Evolutionary conservation across 2,888 invertebrate genomes (phyloP).

Genomic region (Scaptomyza caliginosa): DNA sequence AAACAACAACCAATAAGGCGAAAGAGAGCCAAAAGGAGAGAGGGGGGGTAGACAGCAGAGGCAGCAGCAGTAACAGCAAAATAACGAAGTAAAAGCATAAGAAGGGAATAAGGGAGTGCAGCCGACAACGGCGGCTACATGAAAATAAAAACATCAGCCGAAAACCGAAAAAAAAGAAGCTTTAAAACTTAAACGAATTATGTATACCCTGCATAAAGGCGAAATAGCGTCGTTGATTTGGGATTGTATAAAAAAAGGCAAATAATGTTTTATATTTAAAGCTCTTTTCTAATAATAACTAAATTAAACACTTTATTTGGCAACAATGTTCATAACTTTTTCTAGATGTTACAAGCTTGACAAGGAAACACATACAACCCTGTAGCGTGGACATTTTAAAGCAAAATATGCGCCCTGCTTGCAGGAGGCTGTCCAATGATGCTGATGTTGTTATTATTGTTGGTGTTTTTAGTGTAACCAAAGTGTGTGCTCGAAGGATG

Average conservation of each 20-base stretch:
- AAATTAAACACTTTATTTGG: no score
- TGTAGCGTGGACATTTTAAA: slow-evolving; percentile 7
- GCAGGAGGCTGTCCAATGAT: slow-evolving; percentile 34
- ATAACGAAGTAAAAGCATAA: slow-evolving; percentile 17
- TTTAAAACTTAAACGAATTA: slow-evolving; percentile 5
- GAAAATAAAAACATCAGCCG: slow-evolving; percentile 54
- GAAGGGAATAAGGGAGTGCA: slow-evolving; percentile 39
- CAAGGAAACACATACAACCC: slow-evolving; percentile 18
- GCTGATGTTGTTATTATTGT: slow-evolving; percentile 29
- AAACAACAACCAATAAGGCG: slow-evolving; percentile 61
- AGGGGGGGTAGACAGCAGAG: slow-evolving; percentile 24
- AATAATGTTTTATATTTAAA: no score
- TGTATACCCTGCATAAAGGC: slow-evolving; percentile 36
- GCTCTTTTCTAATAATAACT: no score
- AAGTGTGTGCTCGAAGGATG: slow-evolving; percentile 38
- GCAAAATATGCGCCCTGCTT: slow-evolving; percentile 44
- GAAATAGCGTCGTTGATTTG: no score
- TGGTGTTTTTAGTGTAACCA: slow-evolving; percentile 43
- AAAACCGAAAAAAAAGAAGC: slow-evolving; percentile 9
- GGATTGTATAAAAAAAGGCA: no score
- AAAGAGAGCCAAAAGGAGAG: slow-evolving; percentile 23
- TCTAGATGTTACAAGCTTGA: not conserved
- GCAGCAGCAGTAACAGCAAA: slow-evolving; percentile 11
- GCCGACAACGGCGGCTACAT: slow-evolving; percentile 56
- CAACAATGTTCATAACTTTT: not conserved